These are phyloP conservation scores for Prionailurus viverrinus DNA, from an alignment of 2,113 vertebrate genomes.

Conservation along the genomic window DNA sequence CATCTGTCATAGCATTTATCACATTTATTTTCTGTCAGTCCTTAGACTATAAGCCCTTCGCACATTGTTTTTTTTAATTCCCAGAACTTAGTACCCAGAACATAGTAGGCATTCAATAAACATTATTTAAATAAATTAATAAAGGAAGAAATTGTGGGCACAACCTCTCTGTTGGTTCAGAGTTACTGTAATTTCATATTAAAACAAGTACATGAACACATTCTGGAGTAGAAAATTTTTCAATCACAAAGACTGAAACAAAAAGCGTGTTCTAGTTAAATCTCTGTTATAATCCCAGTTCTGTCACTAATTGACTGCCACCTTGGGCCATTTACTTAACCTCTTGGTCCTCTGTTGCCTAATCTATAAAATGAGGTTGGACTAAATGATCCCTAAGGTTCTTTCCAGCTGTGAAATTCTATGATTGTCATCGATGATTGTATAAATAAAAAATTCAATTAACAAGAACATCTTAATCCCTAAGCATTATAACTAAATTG, in stretches of 20 bases:
- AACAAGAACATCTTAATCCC: slow-evolving; percentile 79
- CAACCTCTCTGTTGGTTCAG: not conserved
- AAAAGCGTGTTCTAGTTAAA: slow-evolving; percentile 57
- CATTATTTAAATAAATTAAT: slow-evolving; percentile 30
- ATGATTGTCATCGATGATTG: slow-evolving; percentile 74
- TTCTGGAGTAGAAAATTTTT: slow-evolving; percentile 57
- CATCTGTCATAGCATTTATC: not conserved
- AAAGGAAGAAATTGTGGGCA: slow-evolving; percentile 13
- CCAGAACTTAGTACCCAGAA: not conserved
- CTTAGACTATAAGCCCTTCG: not conserved
- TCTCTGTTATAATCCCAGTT: slow-evolving; percentile 68
- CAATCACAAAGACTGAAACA: slow-evolving; percentile 47
- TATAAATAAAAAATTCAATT: slow-evolving; percentile 81
- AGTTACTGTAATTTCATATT: slow-evolving; percentile 47
- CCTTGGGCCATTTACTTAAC: slow-evolving; percentile 76
- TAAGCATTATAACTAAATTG: slow-evolving; percentile 75
- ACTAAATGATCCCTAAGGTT: slow-evolving; percentile 70
- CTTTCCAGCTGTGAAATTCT: slow-evolving; percentile 70
- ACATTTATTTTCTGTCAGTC: not conserved
- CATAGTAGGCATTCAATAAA: slow-evolving; percentile 2
- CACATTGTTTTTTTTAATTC: slow-evolving; percentile 31
- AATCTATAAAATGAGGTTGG: slow-evolving; percentile 77
- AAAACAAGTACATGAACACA: slow-evolving; percentile 22
- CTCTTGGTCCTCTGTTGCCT: slow-evolving; percentile 65
- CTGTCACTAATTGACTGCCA: slow-evolving; percentile 72